Evolutionary conservation across 2,888 invertebrate species (phyloP).

Genomic region (Papilio demoleus): DNA sequence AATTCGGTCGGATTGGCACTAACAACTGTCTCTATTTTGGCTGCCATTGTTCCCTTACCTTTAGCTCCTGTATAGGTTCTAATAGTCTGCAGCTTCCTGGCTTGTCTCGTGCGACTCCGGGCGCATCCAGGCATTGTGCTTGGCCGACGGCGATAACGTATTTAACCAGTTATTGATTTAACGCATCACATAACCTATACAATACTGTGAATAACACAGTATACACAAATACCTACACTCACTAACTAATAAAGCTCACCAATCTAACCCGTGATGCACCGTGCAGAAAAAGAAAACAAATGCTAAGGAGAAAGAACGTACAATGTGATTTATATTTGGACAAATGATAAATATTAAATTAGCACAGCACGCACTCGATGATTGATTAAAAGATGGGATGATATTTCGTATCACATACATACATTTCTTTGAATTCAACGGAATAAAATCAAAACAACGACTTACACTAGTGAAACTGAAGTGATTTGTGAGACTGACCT

Average conservation of each 20-base stretch:
- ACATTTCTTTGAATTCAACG: not conserved
- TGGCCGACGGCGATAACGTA: conserved; percentile 36
- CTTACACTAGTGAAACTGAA: conserved; percentile 11
- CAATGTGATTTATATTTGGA: not conserved
- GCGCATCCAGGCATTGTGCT: conserved; percentile 38
- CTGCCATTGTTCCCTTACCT: conserved; percentile 39
- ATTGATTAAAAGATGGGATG: conserved; percentile 5
- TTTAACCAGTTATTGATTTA: conserved; percentile 36
- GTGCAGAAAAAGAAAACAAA: not conserved
- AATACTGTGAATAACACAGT: conserved; percentile 27
- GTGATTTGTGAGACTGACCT: conserved; percentile 45
- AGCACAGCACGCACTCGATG: conserved; percentile 26
- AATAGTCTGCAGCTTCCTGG: conserved; percentile 34
- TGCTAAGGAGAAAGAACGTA: not conserved
- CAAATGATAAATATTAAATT: conserved; percentile 6
- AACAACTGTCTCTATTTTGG: conserved; percentile 14
- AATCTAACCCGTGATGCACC: conserved; percentile 22
- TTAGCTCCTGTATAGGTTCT: conserved; percentile 29
- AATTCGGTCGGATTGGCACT: conserved; percentile 3
- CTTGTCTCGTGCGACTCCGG: conserved; percentile 30
- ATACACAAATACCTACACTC: conserved; percentile 2
- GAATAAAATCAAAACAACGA: not conserved
- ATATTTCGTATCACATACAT: conserved; percentile 10
- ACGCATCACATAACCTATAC: conserved; percentile 37
- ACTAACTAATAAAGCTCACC: conserved; percentile 6